phyloP scores from a whole-genome alignment of 92 coral and sea anemone genomes.

The Scolanthus callimorphus region DNA sequence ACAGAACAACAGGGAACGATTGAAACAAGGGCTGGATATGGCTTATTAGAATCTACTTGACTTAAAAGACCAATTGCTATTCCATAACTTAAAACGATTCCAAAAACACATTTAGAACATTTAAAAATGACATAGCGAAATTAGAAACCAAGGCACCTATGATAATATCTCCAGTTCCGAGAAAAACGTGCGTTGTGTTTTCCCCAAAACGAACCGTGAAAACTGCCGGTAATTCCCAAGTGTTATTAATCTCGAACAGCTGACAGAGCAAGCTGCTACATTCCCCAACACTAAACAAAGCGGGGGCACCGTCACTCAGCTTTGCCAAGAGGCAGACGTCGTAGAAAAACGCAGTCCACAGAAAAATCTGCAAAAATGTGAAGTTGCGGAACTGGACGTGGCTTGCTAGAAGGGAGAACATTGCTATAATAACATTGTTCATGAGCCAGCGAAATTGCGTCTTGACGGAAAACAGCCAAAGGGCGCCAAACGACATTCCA shows the following conservation, averaged over 20 bases:
- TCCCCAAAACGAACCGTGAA: slow-evolving; percentile 92
- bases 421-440: slow-evolving; percentile 78
- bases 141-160: slow-evolving; percentile 90
- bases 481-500: slow-evolving; percentile 46
- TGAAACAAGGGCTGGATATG: slow-evolving; percentile 88
- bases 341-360: slow-evolving; percentile 94
- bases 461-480: slow-evolving; percentile 74
- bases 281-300: slow-evolving; percentile 78
- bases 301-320: slow-evolving; percentile 58
- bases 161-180: slow-evolving; percentile 93
- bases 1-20: slow-evolving; percentile 87
- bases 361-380: slow-evolving; percentile 87
- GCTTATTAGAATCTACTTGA: slow-evolving; percentile 75
- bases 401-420: slow-evolving; percentile 89
- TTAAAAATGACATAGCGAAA: slow-evolving; percentile 89
- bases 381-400: slow-evolving; percentile 93
- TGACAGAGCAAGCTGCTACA: slow-evolving; percentile 81
- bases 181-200: slow-evolving; percentile 77
- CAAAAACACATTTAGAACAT: slow-evolving; percentile 76
- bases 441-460: slow-evolving; percentile 85
- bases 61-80: slow-evolving; percentile 81
- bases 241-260: slow-evolving; percentile 86
- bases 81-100: slow-evolving; percentile 78
- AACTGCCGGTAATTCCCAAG: slow-evolving; percentile 93
- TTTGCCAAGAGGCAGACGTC: slow-evolving; percentile 87